phyloP scores from a whole-genome alignment of 1,140 invertebrate species.

The Dendrolimus punctatus region DNA sequence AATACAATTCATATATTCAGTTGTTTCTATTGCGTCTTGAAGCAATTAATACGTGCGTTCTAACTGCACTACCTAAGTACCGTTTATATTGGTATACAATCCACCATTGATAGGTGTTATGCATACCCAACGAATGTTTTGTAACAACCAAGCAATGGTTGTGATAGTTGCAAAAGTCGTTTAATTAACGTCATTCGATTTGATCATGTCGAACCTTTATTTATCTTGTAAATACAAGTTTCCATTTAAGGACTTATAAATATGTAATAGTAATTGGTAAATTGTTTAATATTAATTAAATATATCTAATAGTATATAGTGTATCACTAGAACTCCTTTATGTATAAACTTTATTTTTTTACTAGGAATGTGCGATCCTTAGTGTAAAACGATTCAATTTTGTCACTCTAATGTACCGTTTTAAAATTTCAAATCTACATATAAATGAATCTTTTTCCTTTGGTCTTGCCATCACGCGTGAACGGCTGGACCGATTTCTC shows the following conservation, averaged over 20 bases:
- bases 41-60: not conserved
- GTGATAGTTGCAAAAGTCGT: not conserved
- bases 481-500: no score
- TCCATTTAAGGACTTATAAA: not conserved
- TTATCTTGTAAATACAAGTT: constrained; percentile 1
- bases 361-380: no score
- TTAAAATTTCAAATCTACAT: no score
- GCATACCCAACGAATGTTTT: constrained; percentile 5
- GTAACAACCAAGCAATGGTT: constrained; percentile 3
- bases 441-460: no score
- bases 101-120: constrained; percentile 4
- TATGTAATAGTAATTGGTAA: no score
- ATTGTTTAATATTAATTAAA: no score
- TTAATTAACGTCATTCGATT: not conserved
- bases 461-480: no score
- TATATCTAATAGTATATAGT: no score
- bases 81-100: constrained; percentile 2
- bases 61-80: not conserved
- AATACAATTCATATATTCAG: not conserved
- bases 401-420: no score
- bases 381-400: no score
- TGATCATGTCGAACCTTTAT: not conserved
- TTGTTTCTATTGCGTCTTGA: not conserved
- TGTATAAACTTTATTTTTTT: no score
- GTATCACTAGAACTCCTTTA: no score